These are phyloP conservation scores for Ivindomyrus marchei DNA, from an alignment of 2,113 vertebrate genomes.

Conservation along the genomic window DNA sequence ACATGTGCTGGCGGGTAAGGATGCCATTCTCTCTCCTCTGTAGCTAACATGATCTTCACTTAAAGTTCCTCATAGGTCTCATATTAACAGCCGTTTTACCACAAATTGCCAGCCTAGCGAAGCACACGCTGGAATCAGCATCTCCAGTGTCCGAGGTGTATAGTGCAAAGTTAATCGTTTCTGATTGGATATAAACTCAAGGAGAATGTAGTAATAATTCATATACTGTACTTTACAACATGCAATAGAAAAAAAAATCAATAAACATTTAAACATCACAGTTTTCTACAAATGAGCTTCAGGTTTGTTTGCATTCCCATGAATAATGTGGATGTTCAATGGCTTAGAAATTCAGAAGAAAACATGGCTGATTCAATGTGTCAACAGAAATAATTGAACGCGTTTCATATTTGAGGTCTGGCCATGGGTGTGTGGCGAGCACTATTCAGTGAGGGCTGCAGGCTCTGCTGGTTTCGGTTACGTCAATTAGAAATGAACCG, in stretches of 20 bases:
- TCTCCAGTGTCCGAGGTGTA: not conserved
- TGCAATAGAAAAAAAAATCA: not conserved
- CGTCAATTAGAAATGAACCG: not conserved
- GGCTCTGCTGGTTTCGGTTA: not conserved
- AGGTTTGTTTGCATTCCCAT: not conserved
- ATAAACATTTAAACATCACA: not conserved
- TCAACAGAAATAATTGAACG: not conserved
- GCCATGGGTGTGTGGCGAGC: not conserved
- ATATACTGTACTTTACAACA: not conserved
- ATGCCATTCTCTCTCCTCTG: not conserved
- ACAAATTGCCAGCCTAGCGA: not conserved
- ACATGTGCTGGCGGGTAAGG: not conserved
- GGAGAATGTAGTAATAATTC: not conserved
- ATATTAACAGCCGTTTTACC: not conserved
- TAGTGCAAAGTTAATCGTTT: not conserved
- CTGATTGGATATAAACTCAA: not conserved
- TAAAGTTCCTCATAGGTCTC: not conserved
- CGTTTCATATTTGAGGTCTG: not conserved
- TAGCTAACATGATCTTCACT: not conserved
- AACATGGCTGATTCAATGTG: not conserved
- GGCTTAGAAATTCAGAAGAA: not conserved
- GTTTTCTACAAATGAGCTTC: not conserved
- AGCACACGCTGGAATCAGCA: not conserved
- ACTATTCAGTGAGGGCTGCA: too few relatives aligned
- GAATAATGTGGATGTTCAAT: not conserved